phyloP scores from a whole-genome alignment of 2,113 vertebrate genomes.

The Amazona vittata region DNA sequence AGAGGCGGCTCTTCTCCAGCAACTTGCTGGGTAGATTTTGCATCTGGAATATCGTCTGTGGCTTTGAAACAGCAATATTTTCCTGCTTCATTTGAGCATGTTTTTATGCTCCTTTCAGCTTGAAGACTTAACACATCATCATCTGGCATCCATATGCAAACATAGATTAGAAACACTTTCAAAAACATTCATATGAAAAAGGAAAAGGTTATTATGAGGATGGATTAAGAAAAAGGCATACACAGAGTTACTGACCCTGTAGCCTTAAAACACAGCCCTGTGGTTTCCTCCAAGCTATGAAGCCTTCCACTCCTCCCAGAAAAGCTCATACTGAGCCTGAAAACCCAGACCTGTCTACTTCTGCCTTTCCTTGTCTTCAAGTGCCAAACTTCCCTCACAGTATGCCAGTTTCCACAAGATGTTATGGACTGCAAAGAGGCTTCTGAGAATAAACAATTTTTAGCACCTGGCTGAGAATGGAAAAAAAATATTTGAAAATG shows the following conservation, averaged over 20 bases:
- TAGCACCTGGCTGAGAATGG: not conserved
- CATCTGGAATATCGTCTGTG: not conserved
- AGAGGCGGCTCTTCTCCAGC: not conserved
- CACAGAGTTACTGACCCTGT: not conserved
- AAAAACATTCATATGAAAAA: not conserved
- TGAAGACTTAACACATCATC: not conserved
- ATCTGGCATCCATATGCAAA: not conserved
- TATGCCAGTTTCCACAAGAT: not conserved
- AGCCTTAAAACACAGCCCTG: not conserved
- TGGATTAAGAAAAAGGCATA: not conserved
- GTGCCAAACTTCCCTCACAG: not conserved
- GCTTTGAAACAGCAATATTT: constrained; percentile 11
- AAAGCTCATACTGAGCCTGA: not conserved
- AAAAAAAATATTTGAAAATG: not conserved
- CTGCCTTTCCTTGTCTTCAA: not conserved
- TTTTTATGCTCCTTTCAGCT: not conserved
- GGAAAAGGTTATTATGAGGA: not conserved
- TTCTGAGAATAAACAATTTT: not conserved
- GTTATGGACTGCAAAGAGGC: not conserved
- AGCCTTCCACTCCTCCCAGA: not conserved
- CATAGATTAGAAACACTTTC: not conserved
- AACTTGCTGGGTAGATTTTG: not conserved
- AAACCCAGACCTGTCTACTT: not conserved
- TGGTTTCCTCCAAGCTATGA: not conserved
- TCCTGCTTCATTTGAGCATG: not conserved